Percentiles rank a stretch among this genome's conserved stretches.
These are phyloP conservation scores for Tetraneura akinire DNA, from an alignment of 1,140 invertebrate species.

Conservation along the genomic window DNA sequence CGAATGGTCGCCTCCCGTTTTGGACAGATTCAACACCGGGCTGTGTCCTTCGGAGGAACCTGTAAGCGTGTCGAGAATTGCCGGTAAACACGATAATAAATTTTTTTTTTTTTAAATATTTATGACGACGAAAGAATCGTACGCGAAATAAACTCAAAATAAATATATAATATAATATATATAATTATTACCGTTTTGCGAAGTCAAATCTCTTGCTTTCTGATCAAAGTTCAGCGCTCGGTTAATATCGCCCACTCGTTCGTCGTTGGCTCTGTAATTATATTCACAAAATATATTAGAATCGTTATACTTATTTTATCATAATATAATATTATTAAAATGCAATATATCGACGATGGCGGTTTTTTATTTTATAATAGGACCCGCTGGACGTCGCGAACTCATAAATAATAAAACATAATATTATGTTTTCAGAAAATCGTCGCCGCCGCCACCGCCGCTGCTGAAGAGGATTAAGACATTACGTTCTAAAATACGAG, in stretches of 20 bases:
- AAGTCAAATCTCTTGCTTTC: conserved; percentile 79
- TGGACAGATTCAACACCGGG: conserved; percentile 86
- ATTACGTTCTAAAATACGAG: neutral
- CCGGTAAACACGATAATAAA: neutral
- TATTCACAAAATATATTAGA: conserved; percentile 57
- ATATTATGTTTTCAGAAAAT: too few species aligned
- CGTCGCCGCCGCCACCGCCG: neutral
- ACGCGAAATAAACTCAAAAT: too few species aligned
- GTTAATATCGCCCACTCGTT: conserved; percentile 74
- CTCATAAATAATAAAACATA: conserved; percentile 50
- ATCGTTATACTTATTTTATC: neutral
- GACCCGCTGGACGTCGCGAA: neutral
- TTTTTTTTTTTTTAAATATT: too few species aligned
- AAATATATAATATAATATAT: neutral
- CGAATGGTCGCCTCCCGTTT: conserved; percentile 69
- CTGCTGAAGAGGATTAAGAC: conserved; percentile 26
- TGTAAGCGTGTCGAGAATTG: conserved; percentile 56
- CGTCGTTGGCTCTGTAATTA: conserved; percentile 81
- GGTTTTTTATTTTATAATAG: conserved; percentile 35
- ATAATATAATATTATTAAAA: neutral
- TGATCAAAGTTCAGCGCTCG: conserved; percentile 74
- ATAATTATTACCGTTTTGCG: conserved; percentile 74
- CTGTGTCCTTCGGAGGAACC: conserved; percentile 85
- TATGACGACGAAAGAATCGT: too few species aligned
- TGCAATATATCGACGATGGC: neutral